Conservation (phyloP, 92 coral and sea anemone genomes). For the Porites cylindrica region DNA sequence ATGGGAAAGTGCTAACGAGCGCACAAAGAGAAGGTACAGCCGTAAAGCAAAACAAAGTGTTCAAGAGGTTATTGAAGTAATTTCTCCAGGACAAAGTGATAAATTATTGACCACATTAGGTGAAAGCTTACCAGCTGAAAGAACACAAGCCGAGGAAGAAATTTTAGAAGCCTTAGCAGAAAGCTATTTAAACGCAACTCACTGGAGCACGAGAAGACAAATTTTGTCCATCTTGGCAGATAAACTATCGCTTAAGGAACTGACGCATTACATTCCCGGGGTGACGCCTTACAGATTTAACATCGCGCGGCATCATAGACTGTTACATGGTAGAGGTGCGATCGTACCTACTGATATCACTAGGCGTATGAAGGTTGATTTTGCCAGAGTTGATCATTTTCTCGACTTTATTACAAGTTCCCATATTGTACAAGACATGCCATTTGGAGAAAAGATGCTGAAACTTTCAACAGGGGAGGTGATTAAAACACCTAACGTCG, state of each 20-base stretch:
- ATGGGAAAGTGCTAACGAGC: conserved; percentile 28
- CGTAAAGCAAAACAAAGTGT: conserved; percentile 67
- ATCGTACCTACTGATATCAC: conserved; percentile 16
- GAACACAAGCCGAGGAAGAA: conserved; percentile 8
- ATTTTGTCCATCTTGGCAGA: conserved; percentile 27
- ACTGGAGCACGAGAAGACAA: conserved; percentile 48
- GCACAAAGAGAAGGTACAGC: conserved; percentile 60
- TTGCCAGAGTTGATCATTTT: conserved; percentile 46
- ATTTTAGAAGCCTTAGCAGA: conserved; percentile 35
- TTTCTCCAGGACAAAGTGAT: conserved; percentile 57
- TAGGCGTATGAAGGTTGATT: conserved; percentile 52
- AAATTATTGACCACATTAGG: conserved; percentile 23
- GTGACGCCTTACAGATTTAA: conserved; percentile 38
- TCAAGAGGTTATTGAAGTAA: conserved; percentile 58
- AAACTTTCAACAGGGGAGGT: conserved; percentile 58
- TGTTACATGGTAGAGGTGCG: conserved; percentile 37
- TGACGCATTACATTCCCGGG: conserved; percentile 44
- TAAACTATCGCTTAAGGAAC: conserved; percentile 25
- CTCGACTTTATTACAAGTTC: conserved; percentile 65
- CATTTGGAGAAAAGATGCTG: conserved; percentile 62
- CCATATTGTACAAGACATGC: conserved; percentile 65
- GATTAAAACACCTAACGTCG: conserved; percentile 67
- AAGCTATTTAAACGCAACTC: conserved; percentile 32
- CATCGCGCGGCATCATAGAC: conserved; percentile 49
- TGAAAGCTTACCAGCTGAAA: neutral